Conservation (phyloP, 2,888 invertebrate species). For the Drosophila macrospina region DNA sequence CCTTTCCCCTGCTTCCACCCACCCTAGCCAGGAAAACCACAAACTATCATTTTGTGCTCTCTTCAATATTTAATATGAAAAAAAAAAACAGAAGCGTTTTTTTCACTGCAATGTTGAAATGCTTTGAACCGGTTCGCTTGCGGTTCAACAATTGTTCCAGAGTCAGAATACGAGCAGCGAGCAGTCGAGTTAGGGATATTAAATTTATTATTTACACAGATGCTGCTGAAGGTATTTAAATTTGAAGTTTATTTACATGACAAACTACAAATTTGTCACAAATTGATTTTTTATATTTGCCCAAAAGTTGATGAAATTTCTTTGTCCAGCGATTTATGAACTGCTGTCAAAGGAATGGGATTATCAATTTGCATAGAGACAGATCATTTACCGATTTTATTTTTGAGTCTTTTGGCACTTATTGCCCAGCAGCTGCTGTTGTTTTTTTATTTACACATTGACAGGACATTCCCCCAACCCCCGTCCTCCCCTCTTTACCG, state of each 20-base stretch:
- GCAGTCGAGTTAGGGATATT: not conserved
- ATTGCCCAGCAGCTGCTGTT: constrained; percentile 3
- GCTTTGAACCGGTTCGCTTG: too few relatives aligned
- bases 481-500: not conserved
- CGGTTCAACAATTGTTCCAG: too few relatives aligned
- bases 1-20: too few relatives aligned
- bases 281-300: not conserved
- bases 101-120: too few relatives aligned
- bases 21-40: not conserved
- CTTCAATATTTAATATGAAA: not conserved
- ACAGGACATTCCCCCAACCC: not conserved
- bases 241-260: not conserved
- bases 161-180: too few relatives aligned
- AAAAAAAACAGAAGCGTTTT: too few relatives aligned
- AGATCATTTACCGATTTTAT: constrained; percentile 11
- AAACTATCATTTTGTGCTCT: not conserved
- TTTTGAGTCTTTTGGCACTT: not conserved
- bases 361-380: constrained; percentile 4
- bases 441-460: constrained; percentile 3
- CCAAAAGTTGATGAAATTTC: not conserved
- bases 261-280: not conserved
- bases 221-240: not conserved
- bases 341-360: constrained; percentile 8
- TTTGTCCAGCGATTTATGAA: constrained; percentile 20
- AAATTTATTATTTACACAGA: not conserved